phyloP scores from a whole-genome alignment of 2,797 vertebrate species.

The Acrossocheilus wenchowensis region DNA sequence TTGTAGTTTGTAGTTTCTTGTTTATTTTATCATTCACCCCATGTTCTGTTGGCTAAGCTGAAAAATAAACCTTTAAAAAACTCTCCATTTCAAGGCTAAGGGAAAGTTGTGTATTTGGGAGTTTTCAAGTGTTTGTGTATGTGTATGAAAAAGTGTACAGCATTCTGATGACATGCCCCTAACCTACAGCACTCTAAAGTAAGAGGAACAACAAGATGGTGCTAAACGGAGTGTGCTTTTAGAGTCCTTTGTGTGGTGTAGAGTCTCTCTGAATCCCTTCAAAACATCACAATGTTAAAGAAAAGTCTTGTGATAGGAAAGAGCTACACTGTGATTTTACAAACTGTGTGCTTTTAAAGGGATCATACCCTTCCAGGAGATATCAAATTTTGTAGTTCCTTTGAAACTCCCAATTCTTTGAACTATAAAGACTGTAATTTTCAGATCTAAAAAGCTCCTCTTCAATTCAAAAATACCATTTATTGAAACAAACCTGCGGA shows the following conservation, averaged over 20 bases:
- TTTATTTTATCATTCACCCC: neutral
- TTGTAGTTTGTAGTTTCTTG: neutral
- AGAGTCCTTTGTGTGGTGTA: neutral
- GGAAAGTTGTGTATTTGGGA: slow-evolving; percentile 41
- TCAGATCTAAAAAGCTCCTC: neutral
- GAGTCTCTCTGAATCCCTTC: neutral
- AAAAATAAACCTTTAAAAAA: slow-evolving; percentile 18
- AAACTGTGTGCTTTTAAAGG: neutral
- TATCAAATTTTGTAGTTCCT: neutral
- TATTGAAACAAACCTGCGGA: neutral
- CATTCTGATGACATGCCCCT: slow-evolving; percentile 18
- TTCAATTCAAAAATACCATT: neutral
- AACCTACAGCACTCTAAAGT: neutral
- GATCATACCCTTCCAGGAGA: neutral
- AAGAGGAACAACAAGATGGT: slow-evolving; percentile 10
- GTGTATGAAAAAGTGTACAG: slow-evolving; percentile 35
- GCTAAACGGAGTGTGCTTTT: neutral
- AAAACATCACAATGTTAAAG: neutral
- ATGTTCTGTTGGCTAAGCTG: neutral
- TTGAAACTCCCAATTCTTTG: neutral
- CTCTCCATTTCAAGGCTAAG: slow-evolving; percentile 20
- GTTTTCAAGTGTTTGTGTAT: slow-evolving; percentile 62
- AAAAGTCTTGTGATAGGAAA: neutral
- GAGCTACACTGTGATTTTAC: neutral
- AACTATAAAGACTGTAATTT: neutral